Evolutionary conservation across 2,888 invertebrate species (phyloP).

Genomic region (Nemotelus nigrinus): DNA sequence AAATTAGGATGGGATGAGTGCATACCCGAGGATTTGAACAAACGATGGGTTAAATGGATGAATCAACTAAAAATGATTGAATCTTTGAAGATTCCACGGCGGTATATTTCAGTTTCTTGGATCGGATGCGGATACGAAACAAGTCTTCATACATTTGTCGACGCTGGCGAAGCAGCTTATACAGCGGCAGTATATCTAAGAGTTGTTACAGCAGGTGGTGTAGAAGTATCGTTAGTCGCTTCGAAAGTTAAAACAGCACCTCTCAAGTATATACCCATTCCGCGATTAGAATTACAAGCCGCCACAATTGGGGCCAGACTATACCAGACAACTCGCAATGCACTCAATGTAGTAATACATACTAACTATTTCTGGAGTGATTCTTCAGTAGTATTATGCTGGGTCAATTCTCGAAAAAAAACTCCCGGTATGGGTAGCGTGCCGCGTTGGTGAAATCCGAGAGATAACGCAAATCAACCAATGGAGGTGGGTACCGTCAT

Average conservation of each 20-base stretch:
- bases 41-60: too few species aligned
- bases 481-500: background rate
- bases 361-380: background rate
- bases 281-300: too few species aligned
- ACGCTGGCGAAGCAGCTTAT: background rate
- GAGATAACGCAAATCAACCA: background rate
- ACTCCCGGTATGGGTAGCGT: background rate
- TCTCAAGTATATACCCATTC: too few species aligned
- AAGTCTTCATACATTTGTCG: background rate
- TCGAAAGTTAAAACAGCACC: background rate
- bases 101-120: too few species aligned
- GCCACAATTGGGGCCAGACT: too few species aligned
- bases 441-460: background rate
- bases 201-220: background rate
- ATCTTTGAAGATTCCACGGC: too few species aligned
- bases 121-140: too few species aligned
- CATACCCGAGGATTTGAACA: too few species aligned
- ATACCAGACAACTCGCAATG: too few species aligned
- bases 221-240: background rate
- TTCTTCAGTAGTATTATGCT: background rate
- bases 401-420: background rate
- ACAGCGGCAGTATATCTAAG: background rate
- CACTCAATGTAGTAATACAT: background rate
- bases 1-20: too few species aligned
- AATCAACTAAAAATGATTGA: background rate